phyloP scores from a whole-genome alignment of 1,140 invertebrate species.

The Apis florea region DNA sequence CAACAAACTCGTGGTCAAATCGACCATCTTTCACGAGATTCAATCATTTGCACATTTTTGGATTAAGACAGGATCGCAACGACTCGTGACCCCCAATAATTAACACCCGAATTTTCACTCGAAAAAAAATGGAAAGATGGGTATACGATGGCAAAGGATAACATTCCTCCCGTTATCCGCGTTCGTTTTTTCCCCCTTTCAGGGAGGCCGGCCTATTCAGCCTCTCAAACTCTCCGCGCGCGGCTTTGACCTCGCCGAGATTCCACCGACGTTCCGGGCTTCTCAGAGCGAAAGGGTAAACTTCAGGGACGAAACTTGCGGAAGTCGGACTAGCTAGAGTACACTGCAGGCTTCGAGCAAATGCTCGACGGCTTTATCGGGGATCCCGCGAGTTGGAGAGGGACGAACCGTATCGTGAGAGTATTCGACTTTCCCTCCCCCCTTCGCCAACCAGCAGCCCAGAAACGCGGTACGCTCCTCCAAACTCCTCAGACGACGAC shows the following conservation, averaged over 20 bases:
- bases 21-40: too few species aligned
- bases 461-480: conserved; percentile 33
- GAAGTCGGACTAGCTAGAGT: conserved; percentile 58
- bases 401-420: conserved; percentile 52
- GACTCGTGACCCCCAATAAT: too few species aligned
- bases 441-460: not conserved
- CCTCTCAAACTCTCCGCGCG: conserved; percentile 36
- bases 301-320: conserved; percentile 61
- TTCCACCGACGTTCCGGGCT: conserved; percentile 50
- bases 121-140: too few species aligned
- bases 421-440: conserved; percentile 43
- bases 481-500: conserved; percentile 44
- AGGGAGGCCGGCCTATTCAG: conserved; percentile 15
- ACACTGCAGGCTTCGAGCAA: conserved; percentile 56
- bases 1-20: too few species aligned
- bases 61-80: too few species aligned
- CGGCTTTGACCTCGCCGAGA: conserved; percentile 58
- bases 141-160: too few species aligned
- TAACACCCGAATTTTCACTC: too few species aligned
- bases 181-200: conserved; percentile 18
- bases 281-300: conserved; percentile 63
- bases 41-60: too few species aligned
- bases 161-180: not conserved
- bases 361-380: conserved; percentile 63
- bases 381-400: conserved; percentile 51